A percentile compares a stretch with the other conserved stretches of the same genome.
phyloP scores from a whole-genome alignment of 1,140 invertebrate genomes.

The Chionoecetes opilio region DNA sequence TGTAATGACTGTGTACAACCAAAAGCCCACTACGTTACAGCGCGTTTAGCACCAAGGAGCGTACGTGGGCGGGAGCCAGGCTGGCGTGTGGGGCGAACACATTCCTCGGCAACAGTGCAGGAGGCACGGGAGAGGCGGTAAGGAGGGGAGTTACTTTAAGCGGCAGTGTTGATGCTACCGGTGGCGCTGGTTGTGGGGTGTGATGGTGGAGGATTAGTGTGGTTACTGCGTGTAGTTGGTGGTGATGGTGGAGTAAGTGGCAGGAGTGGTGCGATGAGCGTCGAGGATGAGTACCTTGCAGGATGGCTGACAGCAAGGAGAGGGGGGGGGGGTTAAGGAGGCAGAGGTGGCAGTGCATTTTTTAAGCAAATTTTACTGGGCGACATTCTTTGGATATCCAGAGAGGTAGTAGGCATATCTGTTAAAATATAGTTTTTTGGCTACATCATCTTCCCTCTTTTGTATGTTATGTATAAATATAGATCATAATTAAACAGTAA shows the following conservation, averaged over 20 bases:
- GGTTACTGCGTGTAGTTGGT: constrained; percentile 3
- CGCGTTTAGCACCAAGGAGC: not conserved
- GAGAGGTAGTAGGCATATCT: too few species aligned
- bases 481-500: too few species aligned
- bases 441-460: too few species aligned
- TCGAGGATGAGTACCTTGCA: not conserved
- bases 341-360: not conserved
- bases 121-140: not conserved
- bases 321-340: too few species aligned
- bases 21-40: too few species aligned
- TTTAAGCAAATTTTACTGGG: too few species aligned
- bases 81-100: not conserved
- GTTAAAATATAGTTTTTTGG: too few species aligned
- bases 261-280: not conserved
- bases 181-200: not conserved
- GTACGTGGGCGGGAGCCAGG: not conserved
- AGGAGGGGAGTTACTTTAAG: not conserved
- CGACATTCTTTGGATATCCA: too few species aligned
- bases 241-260: constrained; percentile 2
- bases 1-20: too few species aligned
- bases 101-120: not conserved
- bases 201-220: not conserved
- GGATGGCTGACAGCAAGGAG: not conserved
- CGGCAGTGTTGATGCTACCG: constrained; percentile 34
- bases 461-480: too few species aligned